Conservation (phyloP, 2,797 vertebrate genomes). For the Hybognathus amarus region DNA sequence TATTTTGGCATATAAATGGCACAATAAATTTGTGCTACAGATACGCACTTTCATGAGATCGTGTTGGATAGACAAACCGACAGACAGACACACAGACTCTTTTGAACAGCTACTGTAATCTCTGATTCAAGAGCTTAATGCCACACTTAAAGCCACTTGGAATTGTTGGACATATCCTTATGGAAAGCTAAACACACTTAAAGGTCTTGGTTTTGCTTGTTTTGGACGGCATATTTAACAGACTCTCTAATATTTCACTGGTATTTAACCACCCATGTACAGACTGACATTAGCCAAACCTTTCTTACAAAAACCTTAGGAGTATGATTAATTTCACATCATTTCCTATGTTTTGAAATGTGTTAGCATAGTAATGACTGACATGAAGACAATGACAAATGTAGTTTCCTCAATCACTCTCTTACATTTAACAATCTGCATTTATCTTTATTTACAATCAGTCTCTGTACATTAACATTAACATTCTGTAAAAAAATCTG, state of each 20-base stretch:
- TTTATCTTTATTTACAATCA: background rate
- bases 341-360: slow-evolving; percentile 35
- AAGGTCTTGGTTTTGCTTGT: slow-evolving; percentile 65
- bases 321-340: slow-evolving; percentile 41
- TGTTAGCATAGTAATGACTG: slow-evolving; percentile 38
- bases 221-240: slow-evolving; percentile 66
- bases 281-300: slow-evolving; percentile 35
- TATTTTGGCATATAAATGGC: no score
- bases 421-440: background rate
- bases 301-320: slow-evolving; percentile 9
- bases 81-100: slow-evolving; percentile 8
- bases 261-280: slow-evolving; percentile 63
- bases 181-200: slow-evolving; percentile 68
- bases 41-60: no score
- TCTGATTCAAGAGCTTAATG: slow-evolving; percentile 61
- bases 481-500: no score
- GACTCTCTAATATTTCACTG: slow-evolving; percentile 63
- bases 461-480: background rate
- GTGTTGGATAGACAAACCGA: no score
- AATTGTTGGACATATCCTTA: slow-evolving; percentile 57
- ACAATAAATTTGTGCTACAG: no score
- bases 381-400: slow-evolving; percentile 30
- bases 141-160: slow-evolving; percentile 57
- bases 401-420: background rate
- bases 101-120: slow-evolving; percentile 44